These are phyloP conservation scores for Sminthurinus aureus DNA, from an alignment of 2,888 invertebrate genomes.

Conservation along the genomic window DNA sequence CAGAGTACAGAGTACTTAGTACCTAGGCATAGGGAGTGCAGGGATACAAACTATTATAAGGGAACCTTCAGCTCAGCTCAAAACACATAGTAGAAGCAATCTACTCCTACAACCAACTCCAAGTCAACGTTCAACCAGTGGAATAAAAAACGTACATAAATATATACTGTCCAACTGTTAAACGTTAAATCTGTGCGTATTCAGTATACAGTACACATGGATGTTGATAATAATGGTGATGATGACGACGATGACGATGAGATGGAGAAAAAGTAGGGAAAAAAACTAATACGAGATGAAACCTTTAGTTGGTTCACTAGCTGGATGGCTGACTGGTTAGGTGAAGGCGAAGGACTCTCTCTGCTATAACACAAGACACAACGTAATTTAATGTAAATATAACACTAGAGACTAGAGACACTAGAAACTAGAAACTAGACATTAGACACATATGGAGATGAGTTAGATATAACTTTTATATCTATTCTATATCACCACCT, in stretches of 20 bases:
- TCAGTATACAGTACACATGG: too few species aligned
- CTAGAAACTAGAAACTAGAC: too few species aligned
- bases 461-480: neutral
- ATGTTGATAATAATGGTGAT: too few species aligned
- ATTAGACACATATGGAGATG: constrained; percentile 1
- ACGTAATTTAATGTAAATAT: neutral
- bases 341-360: neutral
- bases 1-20: too few species aligned
- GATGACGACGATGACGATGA: neutral
- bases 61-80: neutral
- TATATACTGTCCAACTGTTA: neutral
- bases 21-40: too few species aligned
- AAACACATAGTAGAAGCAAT: too few species aligned
- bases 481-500: neutral
- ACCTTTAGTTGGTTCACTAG: neutral
- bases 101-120: neutral
- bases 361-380: neutral
- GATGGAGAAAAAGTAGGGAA: neutral
- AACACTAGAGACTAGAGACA: too few species aligned
- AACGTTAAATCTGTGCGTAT: neutral
- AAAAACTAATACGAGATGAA: neutral
- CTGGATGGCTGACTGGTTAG: too few species aligned
- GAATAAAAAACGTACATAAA: neutral
- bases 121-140: too few species aligned
- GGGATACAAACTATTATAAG: neutral